phyloP scores from a whole-genome alignment of 2,113 vertebrate species.

The Heliornis fulica region DNA sequence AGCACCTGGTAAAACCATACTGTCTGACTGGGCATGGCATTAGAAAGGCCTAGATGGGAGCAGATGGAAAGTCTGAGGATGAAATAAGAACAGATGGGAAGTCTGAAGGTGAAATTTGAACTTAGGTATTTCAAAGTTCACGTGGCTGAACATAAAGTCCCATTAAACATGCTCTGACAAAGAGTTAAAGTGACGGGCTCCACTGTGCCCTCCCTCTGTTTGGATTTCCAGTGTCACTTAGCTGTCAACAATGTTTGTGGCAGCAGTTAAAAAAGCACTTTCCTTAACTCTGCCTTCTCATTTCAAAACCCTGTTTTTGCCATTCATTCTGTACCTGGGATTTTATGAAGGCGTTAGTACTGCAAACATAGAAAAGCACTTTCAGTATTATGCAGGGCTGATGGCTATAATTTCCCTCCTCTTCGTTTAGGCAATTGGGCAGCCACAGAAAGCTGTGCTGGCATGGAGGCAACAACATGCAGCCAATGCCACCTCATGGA shows the following conservation, averaged over 20 bases:
- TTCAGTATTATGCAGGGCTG: slow-evolving; percentile 9
- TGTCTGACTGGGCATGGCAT: slow-evolving; percentile 33
- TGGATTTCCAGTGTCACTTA: neutral
- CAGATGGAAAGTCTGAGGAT: slow-evolving; percentile 73
- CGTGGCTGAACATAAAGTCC: slow-evolving; percentile 23
- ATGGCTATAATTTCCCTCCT: slow-evolving; percentile 23
- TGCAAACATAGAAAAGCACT: slow-evolving; percentile 17
- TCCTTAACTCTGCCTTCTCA: neutral
- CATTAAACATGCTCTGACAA: neutral
- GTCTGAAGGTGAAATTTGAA: slow-evolving; percentile 69
- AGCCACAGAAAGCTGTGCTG: neutral
- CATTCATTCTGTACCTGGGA: neutral
- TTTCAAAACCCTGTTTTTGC: neutral
- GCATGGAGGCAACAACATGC: neutral
- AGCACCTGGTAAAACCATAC: slow-evolving; percentile 65
- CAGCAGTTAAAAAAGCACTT: neutral
- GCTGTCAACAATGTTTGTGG: neutral
- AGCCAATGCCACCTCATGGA: rapidly evolving
- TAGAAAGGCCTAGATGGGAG: slow-evolving; percentile 55
- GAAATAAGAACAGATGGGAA: slow-evolving; percentile 70
- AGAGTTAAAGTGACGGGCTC: slow-evolving; percentile 39
- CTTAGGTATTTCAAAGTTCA: slow-evolving; percentile 67
- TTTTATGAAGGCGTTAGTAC: neutral
- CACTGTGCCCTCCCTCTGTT: neutral
- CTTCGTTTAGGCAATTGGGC: slow-evolving; percentile 10